A percentile compares a stretch with the other conserved stretches of the same genome.
Evolutionary conservation across 2,888 invertebrate species (phyloP).

Genomic region (Cremastinae sp.): DNA sequence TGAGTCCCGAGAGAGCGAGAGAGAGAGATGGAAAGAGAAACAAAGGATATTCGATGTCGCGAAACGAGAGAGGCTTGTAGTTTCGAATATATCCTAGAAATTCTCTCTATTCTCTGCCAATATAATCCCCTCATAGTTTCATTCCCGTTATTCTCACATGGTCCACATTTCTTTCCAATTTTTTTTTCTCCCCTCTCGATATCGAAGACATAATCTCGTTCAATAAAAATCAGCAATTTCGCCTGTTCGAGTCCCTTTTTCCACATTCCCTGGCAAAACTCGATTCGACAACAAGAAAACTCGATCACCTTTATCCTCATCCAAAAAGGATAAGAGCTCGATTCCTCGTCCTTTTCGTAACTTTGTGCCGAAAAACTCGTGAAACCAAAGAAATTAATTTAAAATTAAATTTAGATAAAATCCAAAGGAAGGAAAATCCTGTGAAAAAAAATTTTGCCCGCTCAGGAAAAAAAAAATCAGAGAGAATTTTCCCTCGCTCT

Average conservation of each 20-base stretch:
- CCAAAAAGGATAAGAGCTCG: conserved; percentile 30
- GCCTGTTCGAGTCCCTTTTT: conserved; percentile 19
- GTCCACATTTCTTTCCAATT: not conserved
- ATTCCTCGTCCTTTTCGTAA: conserved; percentile 21
- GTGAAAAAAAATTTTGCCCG: too few relatives aligned
- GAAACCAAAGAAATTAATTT: too few relatives aligned
- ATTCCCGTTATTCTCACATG: conserved; percentile 20
- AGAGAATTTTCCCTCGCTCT: not conserved
- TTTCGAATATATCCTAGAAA: conserved; percentile 50
- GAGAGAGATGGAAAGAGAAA: conserved; percentile 16
- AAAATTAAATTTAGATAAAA: too few relatives aligned
- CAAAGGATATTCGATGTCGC: conserved; percentile 6
- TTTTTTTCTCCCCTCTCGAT: not conserved
- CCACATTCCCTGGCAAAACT: conserved; percentile 43
- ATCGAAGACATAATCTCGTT: not conserved
- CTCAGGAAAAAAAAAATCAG: not conserved
- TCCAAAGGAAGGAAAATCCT: too few relatives aligned
- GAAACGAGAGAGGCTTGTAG: conserved; percentile 25
- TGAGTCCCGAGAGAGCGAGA: not conserved
- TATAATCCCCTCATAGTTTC: conserved; percentile 34
- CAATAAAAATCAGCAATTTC: conserved; percentile 13
- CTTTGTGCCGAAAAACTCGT: too few relatives aligned
- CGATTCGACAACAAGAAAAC: conserved; percentile 58
- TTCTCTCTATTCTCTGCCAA: conserved; percentile 29
- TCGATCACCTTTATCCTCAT: conserved; percentile 45